Percentiles rank a stretch among this genome's conserved stretches.
Conservation (phyloP, 30 jellyfish, hydroid and myxozoan species). For the Aurelia aurita region DNA sequence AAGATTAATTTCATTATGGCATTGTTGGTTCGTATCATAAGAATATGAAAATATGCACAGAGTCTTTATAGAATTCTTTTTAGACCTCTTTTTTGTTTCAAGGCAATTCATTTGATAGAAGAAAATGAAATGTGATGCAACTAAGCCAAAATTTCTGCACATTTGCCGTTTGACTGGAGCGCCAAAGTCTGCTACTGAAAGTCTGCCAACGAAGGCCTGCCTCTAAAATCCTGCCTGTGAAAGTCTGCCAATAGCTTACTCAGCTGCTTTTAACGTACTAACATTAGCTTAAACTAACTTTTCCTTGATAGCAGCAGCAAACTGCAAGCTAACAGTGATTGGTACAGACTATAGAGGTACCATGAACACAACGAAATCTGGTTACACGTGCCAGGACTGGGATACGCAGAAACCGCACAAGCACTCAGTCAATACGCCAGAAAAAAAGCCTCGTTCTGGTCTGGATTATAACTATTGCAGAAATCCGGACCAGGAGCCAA, state of each 20-base stretch:
- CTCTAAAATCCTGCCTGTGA: too few species aligned
- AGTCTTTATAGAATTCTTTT: too few species aligned
- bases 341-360: slow-evolving; percentile 66
- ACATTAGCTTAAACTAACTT: slow-evolving; percentile 55
- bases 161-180: too few species aligned
- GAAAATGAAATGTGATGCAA: too few species aligned
- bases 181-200: too few species aligned
- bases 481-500: slow-evolving; percentile 80
- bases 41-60: too few species aligned
- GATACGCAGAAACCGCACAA: slow-evolving; percentile 62
- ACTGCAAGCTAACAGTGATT: slow-evolving; percentile 51
- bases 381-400: slow-evolving; percentile 73
- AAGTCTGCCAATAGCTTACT: neutral
- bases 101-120: too few species aligned
- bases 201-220: too few species aligned
- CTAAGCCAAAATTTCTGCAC: too few species aligned
- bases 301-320: slow-evolving; percentile 68
- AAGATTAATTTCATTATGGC: too few species aligned
- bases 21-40: too few species aligned
- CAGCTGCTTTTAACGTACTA: slow-evolving; percentile 14
- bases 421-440: slow-evolving; percentile 44
- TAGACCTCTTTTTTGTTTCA: too few species aligned
- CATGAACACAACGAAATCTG: slow-evolving; percentile 56
- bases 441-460: slow-evolving; percentile 32
- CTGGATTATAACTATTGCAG: slow-evolving; percentile 72